Evolutionary conservation across 1,140 invertebrate species (phyloP), one percentile per base, ranked within the genome.

Genomic region (Proales similis): DNA sequence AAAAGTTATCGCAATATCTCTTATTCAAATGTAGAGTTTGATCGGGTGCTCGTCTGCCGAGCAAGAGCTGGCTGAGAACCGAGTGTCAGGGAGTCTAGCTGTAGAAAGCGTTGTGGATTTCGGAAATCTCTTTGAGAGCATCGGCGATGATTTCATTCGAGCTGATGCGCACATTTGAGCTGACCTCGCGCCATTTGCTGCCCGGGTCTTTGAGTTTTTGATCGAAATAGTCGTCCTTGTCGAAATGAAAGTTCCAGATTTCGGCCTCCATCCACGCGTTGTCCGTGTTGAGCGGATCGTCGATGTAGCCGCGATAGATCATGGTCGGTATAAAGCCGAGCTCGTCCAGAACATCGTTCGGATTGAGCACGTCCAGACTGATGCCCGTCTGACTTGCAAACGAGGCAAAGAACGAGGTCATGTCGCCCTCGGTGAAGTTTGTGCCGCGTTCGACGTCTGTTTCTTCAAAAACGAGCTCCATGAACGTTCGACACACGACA

Each of bases 311-410:
- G 24, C 36, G 32, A n/a, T 46, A 61, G 27, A 45, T 46, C 57
- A 61, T 61, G 19, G 51, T 57, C 0, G 51, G 51, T 17, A 57
- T 26, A 57, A 57, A 57, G 9, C 51, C 51, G 20, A 57, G 26
- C 19, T 57, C 33, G 17, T 60, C 38, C 5, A 64, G 30, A 0
- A 48, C 29, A 38, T 63, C 61, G 19, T 36, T 48, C 5, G 49
- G 14, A 46, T 76, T 76, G 66, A 77, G 63, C 53, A 66, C 79
- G 79, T 66, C 80, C 73, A 20, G 84, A 69, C 20, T 75, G 79
- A 70, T 87, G 84, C 47, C 90, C 1, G 88, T 86, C 78, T 94
- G 90, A 76, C 93, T 89, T 68, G 85, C 80, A 68, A 94, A 93
- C 77, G 51, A 42, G 11, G 51, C 51, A 57, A 57, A 57, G 32